A percentile compares a stretch with the other conserved stretches of the same genome.
phyloP scores from a whole-genome alignment of 2,113 vertebrate genomes.

The Lota lota region DNA sequence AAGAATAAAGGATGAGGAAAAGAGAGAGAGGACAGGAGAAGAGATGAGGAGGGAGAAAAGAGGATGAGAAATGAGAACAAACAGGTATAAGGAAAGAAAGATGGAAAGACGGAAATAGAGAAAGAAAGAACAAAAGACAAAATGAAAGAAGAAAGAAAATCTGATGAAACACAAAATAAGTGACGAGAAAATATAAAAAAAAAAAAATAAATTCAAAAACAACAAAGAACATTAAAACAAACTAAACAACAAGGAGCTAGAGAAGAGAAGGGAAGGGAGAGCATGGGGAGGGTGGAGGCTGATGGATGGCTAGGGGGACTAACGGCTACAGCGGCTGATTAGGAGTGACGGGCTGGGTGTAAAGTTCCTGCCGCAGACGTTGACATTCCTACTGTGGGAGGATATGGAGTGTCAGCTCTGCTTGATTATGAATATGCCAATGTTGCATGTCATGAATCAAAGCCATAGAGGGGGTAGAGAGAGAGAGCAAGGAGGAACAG shows the following conservation, averaged over 20 bases:
- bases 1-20: conserved; percentile 32
- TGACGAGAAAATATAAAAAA: too few relatives aligned
- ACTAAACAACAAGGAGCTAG: too few relatives aligned
- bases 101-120: conserved; percentile 12
- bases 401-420: conserved; percentile 68
- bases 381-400: conserved; percentile 61
- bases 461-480: conserved; percentile 22
- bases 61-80: not conserved
- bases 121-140: conserved; percentile 19
- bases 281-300: conserved; percentile 60
- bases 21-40: not conserved
- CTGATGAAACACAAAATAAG: not conserved
- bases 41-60: conserved; percentile 10
- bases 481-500: conserved; percentile 15
- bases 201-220: not conserved
- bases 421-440: conserved; percentile 71
- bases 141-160: conserved; percentile 8
- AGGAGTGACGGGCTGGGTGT: conserved; percentile 77
- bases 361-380: conserved; percentile 75
- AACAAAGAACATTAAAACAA: too few relatives aligned
- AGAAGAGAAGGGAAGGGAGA: conserved; percentile 1
- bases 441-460: conserved; percentile 59
- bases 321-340: conserved; percentile 67
- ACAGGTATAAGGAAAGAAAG: not conserved
- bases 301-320: conserved; percentile 43